Conservation (phyloP, 2,797 vertebrate genomes). For the Hippoglossus hippoglossus region DNA sequence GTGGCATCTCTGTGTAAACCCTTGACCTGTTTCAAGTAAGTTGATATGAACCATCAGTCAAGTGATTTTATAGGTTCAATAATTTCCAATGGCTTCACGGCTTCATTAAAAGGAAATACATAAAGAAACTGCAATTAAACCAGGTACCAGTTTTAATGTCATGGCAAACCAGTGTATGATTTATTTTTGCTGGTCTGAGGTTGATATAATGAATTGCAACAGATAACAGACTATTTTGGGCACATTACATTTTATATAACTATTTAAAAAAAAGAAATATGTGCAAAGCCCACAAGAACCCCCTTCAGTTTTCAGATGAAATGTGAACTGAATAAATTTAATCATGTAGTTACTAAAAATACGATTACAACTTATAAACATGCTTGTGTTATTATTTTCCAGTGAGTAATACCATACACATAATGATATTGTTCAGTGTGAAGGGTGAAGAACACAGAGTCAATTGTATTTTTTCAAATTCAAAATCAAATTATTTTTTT, state of each 20-base stretch:
- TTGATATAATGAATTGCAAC: neutral
- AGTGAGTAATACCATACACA: constrained; percentile 40
- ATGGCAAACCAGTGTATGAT: too few species aligned
- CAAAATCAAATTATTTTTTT: constrained; percentile 66
- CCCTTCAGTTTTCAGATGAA: constrained; percentile 38
- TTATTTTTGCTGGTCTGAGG: neutral
- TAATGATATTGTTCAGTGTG: constrained; percentile 64
- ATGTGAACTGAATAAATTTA: constrained; percentile 49
- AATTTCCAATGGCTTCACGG: too few species aligned
- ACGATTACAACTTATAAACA: constrained; percentile 55
- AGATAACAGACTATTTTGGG: neutral
- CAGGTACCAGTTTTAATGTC: too few species aligned
- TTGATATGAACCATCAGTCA: too few species aligned
- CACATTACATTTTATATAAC: neutral
- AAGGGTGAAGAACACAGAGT: constrained; percentile 54
- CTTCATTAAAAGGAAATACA: too few species aligned
- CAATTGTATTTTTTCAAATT: constrained; percentile 64
- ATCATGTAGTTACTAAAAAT: constrained; percentile 61
- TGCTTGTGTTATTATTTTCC: constrained; percentile 60
- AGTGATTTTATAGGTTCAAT: too few species aligned
- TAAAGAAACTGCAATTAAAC: too few species aligned
- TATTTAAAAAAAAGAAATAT: constrained; percentile 33
- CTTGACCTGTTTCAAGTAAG: too few species aligned
- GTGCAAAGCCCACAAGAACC: constrained; percentile 31
- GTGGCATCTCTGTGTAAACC: too few species aligned